Evolutionary conservation across 2,888 invertebrate species (phyloP).

Genomic region (Carterocephalus palaemon): DNA sequence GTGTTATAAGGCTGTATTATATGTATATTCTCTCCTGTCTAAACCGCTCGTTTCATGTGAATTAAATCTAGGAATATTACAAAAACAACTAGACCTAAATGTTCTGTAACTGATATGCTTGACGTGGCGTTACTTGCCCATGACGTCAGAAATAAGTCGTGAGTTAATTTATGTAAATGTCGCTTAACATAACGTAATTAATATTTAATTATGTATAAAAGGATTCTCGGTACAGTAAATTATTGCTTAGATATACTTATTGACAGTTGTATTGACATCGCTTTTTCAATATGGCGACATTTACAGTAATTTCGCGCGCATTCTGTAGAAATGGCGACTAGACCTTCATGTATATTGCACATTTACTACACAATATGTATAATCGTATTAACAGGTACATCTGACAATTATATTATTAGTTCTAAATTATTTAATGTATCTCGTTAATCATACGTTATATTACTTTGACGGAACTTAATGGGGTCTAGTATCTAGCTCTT

Average conservation of each 20-base stretch:
- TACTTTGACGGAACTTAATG: constrained; percentile 9
- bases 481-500: background rate
- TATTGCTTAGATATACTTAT: background rate
- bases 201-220: constrained; percentile 17
- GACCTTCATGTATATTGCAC: constrained; percentile 34
- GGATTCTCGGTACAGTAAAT: background rate
- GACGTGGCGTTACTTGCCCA: constrained; percentile 45
- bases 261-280: background rate
- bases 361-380: constrained; percentile 35
- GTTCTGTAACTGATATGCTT: constrained; percentile 65
- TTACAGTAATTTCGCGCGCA: constrained; percentile 8
- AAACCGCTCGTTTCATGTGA: constrained; percentile 32
- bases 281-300: constrained; percentile 2
- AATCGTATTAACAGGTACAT: constrained; percentile 43
- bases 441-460: constrained; percentile 21
- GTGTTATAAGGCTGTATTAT: too few species aligned
- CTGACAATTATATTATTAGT: constrained; percentile 38
- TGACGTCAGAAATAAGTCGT: too few species aligned
- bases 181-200: constrained; percentile 10
- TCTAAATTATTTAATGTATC: constrained; percentile 14
- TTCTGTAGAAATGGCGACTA: constrained; percentile 20
- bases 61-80: constrained; percentile 40
- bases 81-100: constrained; percentile 54
- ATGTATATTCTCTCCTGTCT: background rate
- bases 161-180: constrained; percentile 18